phyloP scores from a whole-genome alignment of 2,797 vertebrate species.

The Esox masquinongy region DNA sequence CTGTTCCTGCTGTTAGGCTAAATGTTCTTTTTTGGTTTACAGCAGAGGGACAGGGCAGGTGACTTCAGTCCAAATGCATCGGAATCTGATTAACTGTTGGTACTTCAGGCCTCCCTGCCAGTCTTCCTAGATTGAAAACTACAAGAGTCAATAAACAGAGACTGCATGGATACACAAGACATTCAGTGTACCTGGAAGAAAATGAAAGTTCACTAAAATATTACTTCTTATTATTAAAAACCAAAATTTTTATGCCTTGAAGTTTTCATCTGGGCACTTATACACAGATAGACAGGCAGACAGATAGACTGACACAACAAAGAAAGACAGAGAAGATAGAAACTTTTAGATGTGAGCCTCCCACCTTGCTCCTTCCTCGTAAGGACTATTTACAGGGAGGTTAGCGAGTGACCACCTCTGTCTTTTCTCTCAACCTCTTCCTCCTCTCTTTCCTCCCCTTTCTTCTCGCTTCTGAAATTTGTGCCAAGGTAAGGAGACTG shows the following conservation, averaged over 20 bases:
- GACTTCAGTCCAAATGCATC: constrained; percentile 47
- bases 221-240: not conserved
- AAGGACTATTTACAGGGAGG: constrained; percentile 1
- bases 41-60: not conserved
- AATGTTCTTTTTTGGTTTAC: not conserved
- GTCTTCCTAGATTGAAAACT: constrained; percentile 46
- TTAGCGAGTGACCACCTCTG: constrained; percentile 6
- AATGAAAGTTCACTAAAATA: not conserved
- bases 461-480: constrained; percentile 72
- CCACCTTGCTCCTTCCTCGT: constrained; percentile 8
- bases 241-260: not conserved
- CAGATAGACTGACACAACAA: not conserved
- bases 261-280: not conserved
- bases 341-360: constrained; percentile 2
- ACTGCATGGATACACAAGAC: constrained; percentile 2
- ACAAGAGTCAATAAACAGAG: constrained; percentile 16
- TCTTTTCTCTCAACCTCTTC: constrained; percentile 69
- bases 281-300: too few species aligned
- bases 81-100: constrained; percentile 68
- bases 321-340: not conserved
- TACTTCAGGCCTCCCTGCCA: constrained; percentile 56
- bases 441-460: constrained; percentile 58
- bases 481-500: constrained; percentile 76
- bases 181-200: not conserved
- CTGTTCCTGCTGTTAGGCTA: not conserved